Conservation (phyloP, 2,888 invertebrate species). For the Xiphydria camelus region DNA sequence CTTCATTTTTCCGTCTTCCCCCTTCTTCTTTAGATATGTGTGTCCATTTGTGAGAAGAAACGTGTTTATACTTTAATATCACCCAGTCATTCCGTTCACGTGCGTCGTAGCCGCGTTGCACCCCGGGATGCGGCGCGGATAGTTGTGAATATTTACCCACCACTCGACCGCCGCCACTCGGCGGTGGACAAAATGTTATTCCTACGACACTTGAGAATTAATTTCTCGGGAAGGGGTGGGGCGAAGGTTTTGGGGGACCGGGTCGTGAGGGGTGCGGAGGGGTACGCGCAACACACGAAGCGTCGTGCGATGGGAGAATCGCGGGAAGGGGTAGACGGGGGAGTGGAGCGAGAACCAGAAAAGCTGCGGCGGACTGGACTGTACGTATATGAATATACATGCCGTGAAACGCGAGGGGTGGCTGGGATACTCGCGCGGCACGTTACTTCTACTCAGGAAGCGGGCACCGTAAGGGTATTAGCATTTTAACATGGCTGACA, state of each 20-base stretch:
- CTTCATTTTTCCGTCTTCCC: no score
- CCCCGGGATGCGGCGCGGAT: not conserved
- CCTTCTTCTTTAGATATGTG: no score
- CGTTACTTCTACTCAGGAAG: constrained; percentile 22
- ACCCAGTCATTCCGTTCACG: not conserved
- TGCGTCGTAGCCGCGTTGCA: not conserved
- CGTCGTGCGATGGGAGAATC: no score
- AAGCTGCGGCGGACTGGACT: constrained; percentile 19
- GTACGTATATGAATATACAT: constrained; percentile 41
- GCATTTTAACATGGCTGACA: constrained; percentile 26
- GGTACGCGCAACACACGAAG: no score
- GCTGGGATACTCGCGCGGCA: constrained; percentile 4
- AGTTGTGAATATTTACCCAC: not conserved
- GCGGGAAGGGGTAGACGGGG: constrained; percentile 12
- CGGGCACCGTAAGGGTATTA: constrained; percentile 26
- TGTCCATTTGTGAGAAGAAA: no score
- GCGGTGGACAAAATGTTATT: constrained; percentile 3
- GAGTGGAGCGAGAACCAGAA: constrained; percentile 15
- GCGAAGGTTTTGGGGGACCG: not conserved
- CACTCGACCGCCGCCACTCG: not conserved
- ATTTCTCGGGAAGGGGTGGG: not conserved
- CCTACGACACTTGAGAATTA: not conserved
- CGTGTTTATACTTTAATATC: not conserved
- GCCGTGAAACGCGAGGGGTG: constrained; percentile 17
- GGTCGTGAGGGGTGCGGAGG: not conserved